phyloP scores from a whole-genome alignment of 2,797 vertebrate genomes.

The Ceyx erithaca region DNA sequence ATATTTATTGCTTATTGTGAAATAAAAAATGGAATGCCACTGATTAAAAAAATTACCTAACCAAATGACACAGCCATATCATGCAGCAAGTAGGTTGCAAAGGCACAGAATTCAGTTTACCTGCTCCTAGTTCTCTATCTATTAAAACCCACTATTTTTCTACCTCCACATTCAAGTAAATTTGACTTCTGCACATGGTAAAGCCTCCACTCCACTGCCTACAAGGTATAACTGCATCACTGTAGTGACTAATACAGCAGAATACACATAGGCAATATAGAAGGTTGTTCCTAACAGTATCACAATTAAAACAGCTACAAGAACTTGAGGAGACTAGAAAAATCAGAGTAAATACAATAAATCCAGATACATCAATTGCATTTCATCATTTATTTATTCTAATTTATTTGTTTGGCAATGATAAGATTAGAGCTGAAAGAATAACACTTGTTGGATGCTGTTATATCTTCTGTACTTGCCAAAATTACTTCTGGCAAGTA shows the following conservation, averaged over 20 bases:
- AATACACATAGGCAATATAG: not conserved
- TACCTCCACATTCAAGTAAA: not conserved
- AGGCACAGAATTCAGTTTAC: not conserved
- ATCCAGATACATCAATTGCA: not conserved
- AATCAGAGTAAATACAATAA: not conserved
- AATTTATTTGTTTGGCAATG: not conserved
- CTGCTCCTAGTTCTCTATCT: not conserved
- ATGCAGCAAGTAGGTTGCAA: not conserved
- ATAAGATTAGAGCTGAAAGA: not conserved
- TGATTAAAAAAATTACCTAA: not conserved
- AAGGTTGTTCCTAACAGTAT: not conserved
- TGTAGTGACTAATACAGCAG: not conserved
- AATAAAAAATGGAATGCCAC: not conserved
- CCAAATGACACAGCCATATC: not conserved
- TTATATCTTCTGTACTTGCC: not conserved
- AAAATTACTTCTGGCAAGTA: conserved; percentile 17
- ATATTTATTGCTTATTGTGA: not conserved
- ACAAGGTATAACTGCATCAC: not conserved
- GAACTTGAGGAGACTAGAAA: not conserved
- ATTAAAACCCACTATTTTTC: not conserved
- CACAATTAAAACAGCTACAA: not conserved
- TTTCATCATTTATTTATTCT: not conserved
- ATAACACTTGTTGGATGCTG: not conserved
- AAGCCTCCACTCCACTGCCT: not conserved
- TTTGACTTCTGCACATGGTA: not conserved